Evolutionary conservation across 2,888 invertebrate genomes (phyloP).

Genomic region (Seira ritae): DNA sequence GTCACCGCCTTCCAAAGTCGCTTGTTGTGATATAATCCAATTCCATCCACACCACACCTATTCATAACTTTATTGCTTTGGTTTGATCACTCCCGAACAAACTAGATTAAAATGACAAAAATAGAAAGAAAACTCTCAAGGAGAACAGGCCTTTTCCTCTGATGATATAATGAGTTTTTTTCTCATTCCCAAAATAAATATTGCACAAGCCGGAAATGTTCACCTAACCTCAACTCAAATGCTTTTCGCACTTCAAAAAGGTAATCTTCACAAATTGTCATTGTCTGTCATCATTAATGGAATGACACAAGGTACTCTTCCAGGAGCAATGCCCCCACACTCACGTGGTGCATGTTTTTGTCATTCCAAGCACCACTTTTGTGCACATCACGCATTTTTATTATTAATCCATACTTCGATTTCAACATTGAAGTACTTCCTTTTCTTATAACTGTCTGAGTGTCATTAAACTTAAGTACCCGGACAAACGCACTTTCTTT

Average conservation of each 20-base stretch:
- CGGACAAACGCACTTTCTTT: constrained; percentile 2
- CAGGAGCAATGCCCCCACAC: background rate
- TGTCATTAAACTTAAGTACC: background rate
- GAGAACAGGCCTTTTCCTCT: background rate
- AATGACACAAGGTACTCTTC: background rate
- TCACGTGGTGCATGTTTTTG: background rate
- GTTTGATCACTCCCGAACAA: background rate
- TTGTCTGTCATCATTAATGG: constrained; percentile 4
- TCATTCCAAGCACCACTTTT: background rate
- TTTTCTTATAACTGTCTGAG: background rate
- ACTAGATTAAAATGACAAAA: constrained; percentile 1
- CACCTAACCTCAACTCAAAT: background rate
- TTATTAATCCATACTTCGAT: background rate
- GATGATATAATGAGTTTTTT: constrained; percentile 21
- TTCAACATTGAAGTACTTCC: background rate
- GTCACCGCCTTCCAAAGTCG: background rate
- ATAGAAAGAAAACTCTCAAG: background rate
- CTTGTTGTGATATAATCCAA: background rate
- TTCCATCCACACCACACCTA: background rate
- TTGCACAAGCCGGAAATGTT: constrained; percentile 42
- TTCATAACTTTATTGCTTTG: constrained; percentile 15
- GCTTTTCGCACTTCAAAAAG: background rate
- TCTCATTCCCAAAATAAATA: constrained; percentile 10
- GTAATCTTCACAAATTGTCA: background rate
- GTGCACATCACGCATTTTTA: background rate